Evolutionary conservation across 2,113 vertebrate genomes (phyloP).

Genomic region (Chaetorhynchus papuensis): DNA sequence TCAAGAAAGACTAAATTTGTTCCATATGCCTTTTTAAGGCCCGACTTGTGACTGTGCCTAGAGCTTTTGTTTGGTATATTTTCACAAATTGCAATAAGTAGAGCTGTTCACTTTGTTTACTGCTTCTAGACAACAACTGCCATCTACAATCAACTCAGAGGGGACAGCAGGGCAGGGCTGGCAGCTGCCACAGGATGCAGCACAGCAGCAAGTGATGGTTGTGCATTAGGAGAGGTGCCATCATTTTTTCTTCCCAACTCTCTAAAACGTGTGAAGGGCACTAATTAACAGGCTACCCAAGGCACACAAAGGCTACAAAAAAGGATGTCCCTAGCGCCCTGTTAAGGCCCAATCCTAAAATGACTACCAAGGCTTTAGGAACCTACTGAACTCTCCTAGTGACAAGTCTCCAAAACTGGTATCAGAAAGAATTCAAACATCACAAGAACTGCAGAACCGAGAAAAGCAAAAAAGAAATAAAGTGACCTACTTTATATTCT

Average conservation of each 20-base stretch:
- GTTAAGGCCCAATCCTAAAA: neutral
- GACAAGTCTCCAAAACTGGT: neutral
- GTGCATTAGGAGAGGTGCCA: neutral
- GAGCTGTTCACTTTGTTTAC: conserved; percentile 34
- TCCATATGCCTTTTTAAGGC: conserved; percentile 7
- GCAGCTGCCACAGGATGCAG: neutral
- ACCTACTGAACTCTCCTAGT: neutral
- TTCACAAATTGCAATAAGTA: conserved; percentile 3
- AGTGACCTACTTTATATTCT: conserved; percentile 38
- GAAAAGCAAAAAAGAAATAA: neutral
- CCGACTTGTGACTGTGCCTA: neutral
- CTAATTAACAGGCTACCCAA: neutral
- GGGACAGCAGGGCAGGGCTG: neutral
- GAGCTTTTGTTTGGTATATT: conserved; percentile 4
- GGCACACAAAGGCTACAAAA: neutral
- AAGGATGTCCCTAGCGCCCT: neutral
- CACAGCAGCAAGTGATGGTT: neutral
- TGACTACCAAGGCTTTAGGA: neutral
- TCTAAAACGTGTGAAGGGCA: neutral
- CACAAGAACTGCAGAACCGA: neutral
- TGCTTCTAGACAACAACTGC: conserved; percentile 13
- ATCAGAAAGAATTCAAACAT: neutral
- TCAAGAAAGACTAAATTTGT: neutral
- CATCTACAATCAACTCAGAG: neutral
- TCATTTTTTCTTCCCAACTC: neutral